Conservation (phyloP, 2,888 invertebrate species). For the Drosophila subquinaria region DNA sequence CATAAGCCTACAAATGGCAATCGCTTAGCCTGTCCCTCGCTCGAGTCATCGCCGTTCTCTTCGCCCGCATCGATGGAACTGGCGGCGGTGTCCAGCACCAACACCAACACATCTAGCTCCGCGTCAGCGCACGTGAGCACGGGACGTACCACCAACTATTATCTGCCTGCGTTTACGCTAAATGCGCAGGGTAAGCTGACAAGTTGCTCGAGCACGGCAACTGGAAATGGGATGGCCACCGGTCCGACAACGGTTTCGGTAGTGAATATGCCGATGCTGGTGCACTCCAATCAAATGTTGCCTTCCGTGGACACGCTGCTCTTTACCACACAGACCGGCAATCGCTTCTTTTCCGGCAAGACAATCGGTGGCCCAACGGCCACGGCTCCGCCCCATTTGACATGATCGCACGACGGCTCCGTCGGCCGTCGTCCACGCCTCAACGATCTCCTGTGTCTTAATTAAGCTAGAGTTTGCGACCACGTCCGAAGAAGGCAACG, state of each 20-base stretch:
- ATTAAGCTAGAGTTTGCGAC: conserved; percentile 74
- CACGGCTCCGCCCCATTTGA: conserved; percentile 62
- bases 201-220: conserved; percentile 35
- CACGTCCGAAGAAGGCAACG: conserved; percentile 53
- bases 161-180: conserved; percentile 71
- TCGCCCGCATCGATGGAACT: conserved; percentile 84
- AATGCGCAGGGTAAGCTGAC: conserved; percentile 69
- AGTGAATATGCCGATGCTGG: conserved; percentile 74
- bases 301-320: conserved; percentile 85
- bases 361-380: conserved; percentile 29
- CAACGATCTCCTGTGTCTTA: conserved; percentile 81
- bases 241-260: conserved; percentile 61
- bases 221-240: conserved; percentile 10
- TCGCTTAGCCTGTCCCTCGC: conserved; percentile 79
- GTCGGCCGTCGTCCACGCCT: conserved; percentile 55
- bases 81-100: conserved; percentile 56
- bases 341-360: conserved; percentile 71
- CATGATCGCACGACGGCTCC: conserved; percentile 65
- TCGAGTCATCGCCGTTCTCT: conserved; percentile 84
- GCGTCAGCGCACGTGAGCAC: conserved; percentile 34
- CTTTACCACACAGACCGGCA: conserved; percentile 75
- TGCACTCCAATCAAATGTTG: conserved; percentile 81
- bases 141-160: conserved; percentile 61
- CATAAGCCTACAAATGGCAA: conserved; percentile 67
- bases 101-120: conserved; percentile 31